These are phyloP conservation scores for Cebus imitator DNA, from an alignment of 2,113 vertebrate species.

Conservation along the genomic window DNA sequence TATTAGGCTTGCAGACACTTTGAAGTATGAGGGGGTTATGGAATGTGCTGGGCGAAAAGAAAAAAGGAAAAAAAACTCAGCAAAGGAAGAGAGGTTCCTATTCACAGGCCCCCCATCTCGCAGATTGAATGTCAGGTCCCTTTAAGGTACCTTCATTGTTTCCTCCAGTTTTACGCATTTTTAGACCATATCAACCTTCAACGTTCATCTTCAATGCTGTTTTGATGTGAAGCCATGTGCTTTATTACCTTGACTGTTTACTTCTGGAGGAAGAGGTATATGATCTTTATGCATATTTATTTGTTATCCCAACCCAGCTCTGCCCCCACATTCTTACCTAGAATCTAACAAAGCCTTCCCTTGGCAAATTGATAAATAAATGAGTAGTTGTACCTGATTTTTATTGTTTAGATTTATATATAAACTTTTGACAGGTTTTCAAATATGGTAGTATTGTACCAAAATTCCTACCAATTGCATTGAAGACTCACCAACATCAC, in stretches of 20 bases:
- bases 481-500: background rate
- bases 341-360: background rate
- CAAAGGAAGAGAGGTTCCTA: too few species aligned
- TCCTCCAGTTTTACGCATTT: background rate
- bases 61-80: too few species aligned
- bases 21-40: too few species aligned
- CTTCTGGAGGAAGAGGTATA: too few species aligned
- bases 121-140: background rate
- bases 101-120: too few species aligned
- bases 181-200: fast-evolving
- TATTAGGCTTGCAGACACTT: too few species aligned
- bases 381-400: background rate
- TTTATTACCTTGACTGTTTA: too few species aligned
- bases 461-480: background rate
- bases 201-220: background rate
- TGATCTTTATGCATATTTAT: background rate
- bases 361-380: background rate
- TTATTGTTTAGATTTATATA: background rate
- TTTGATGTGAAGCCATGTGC: too few species aligned
- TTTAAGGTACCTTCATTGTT: too few species aligned
- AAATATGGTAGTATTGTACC: background rate
- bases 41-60: too few species aligned
- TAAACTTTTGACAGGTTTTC: background rate
- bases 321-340: background rate
- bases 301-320: background rate